Evolutionary conservation across 2,888 invertebrate species (phyloP).

Genomic region (Plutella xylostella): DNA sequence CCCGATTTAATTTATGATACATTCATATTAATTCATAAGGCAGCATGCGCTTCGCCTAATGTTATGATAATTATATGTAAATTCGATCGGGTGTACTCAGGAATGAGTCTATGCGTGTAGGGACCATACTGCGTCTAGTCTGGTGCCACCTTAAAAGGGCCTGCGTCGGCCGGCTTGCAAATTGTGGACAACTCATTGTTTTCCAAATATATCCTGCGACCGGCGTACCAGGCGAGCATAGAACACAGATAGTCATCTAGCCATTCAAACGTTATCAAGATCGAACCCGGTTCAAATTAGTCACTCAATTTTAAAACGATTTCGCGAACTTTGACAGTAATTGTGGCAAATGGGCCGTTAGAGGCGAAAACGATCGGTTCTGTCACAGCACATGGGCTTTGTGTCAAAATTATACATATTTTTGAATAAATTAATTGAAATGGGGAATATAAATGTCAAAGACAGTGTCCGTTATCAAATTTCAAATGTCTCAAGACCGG

Average conservation of each 20-base stretch:
- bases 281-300: neutral
- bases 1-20: too few species aligned
- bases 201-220: constrained; percentile 28
- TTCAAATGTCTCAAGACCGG: constrained; percentile 24
- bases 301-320: constrained; percentile 3
- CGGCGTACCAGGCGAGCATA: neutral
- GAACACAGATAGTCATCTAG: neutral
- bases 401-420: too few species aligned
- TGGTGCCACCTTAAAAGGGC: constrained; percentile 36
- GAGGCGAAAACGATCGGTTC: too few species aligned
- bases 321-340: neutral
- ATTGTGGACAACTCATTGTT: constrained; percentile 63
- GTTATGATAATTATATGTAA: constrained; percentile 7
- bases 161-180: constrained; percentile 54
- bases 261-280: constrained; percentile 3
- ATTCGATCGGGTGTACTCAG: neutral
- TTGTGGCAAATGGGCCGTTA: too few species aligned
- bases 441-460: neutral
- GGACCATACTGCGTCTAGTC: neutral
- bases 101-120: constrained; percentile 1
- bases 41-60: too few species aligned
- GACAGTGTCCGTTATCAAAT: neutral
- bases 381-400: too few species aligned
- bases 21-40: too few species aligned
- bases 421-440: neutral